Evolutionary conservation across 2,888 invertebrate species (phyloP), one percentile per base, ranked within the genome.

Genomic region (Sericinus montela): DNA sequence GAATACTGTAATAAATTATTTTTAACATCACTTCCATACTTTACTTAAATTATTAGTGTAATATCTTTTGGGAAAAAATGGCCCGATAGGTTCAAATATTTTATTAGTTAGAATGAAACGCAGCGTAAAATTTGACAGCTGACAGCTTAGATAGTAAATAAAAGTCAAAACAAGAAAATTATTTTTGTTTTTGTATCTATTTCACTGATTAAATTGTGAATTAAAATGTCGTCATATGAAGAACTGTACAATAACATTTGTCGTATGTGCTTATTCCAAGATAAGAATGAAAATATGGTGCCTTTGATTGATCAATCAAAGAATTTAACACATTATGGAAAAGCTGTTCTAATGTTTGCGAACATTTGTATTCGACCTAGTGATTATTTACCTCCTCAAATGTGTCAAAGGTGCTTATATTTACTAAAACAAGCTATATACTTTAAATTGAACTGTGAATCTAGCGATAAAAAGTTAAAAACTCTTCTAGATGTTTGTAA

Each of bases 391-490:
- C 87, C 87, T 0, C 56, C 50, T 37, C 62, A 57, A 48, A 76
- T 86, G 70, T 87, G 87, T 52, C 58, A 58, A 36, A 72, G 70
- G 41, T 87, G 87, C 59, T 61, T 76, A 37, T 56, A 58, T 53
- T 59, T 73, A 45, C 57, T 87, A 38, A 78, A 77, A 62, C 72
- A 80, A 56, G 67, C 77, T n/a, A 74, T 82, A 37, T 55, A 57
- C 39, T 86, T 87, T 41, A 83, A 83, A 57, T 58, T 77, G 15
- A 75, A 61, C 37, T 81, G 84, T 48, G 79, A 85, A 67, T 63
- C 67, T 0, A 79, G 72, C 38, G 66, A 82, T 14, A 64, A 65
- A 51, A 56, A 61, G 13, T 54, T 83, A 1, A 59, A 63, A 43
- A 56, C 32, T 55, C 74, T 52, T 29, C 48, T 30, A 48, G 49